A percentile compares a stretch with the other conserved stretches of the same genome.
Conservation (phyloP, 2,888 invertebrate genomes). For the Scelioninae gen. 2 region DNA sequence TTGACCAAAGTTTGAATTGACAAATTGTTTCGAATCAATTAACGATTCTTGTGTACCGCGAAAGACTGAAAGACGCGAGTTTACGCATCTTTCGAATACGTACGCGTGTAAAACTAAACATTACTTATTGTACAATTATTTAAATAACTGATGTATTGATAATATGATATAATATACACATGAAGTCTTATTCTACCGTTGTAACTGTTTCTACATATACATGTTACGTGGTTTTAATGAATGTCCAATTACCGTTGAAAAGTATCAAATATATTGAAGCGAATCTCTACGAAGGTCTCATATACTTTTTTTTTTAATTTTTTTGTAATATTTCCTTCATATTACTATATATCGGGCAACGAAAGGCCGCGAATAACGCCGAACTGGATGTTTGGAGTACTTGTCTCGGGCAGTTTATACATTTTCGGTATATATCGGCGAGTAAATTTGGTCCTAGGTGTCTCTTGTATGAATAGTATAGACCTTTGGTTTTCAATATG, state of each 20-base stretch:
- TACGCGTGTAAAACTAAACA: conserved; percentile 63
- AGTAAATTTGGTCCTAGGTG: conserved; percentile 38
- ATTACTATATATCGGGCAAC: not conserved
- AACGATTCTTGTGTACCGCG: too few relatives aligned
- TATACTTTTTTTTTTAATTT: too few relatives aligned
- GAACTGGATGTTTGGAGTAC: not conserved
- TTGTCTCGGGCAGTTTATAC: conserved; percentile 33
- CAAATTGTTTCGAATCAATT: too few relatives aligned
- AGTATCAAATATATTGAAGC: conserved; percentile 67
- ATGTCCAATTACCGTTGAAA: conserved; percentile 70
- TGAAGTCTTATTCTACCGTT: conserved; percentile 68
- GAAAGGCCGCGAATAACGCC: conserved; percentile 18
- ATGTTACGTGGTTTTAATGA: conserved; percentile 69
- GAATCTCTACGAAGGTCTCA: conserved; percentile 64
- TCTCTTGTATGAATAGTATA: conserved; percentile 47
- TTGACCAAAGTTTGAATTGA: too few relatives aligned
- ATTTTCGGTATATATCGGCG: conserved; percentile 32
- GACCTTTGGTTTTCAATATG: conserved; percentile 34
- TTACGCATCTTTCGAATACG: conserved; percentile 67
- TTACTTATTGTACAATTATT: conserved; percentile 66
- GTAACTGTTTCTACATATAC: conserved; percentile 70
- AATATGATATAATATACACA: conserved; percentile 63
- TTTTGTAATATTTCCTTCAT: conserved; percentile 25
- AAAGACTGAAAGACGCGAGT: conserved; percentile 61
- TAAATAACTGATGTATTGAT: conserved; percentile 60